Conservation (phyloP, 2,888 invertebrate species). For the Hyposoter didymator region DNA sequence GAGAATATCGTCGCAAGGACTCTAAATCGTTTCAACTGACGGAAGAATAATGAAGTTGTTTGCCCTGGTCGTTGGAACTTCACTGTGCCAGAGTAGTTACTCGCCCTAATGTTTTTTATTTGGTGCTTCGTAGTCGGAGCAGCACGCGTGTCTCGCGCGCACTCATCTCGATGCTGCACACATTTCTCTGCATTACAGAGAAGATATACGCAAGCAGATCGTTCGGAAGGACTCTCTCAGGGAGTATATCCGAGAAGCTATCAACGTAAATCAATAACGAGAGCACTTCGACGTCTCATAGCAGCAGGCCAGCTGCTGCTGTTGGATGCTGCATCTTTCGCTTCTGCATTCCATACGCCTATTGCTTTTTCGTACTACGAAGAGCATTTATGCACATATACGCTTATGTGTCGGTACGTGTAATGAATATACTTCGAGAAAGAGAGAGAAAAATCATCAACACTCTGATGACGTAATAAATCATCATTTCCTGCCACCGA, state of each 20-base stretch:
- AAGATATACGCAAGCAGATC: constrained; percentile 25
- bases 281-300: constrained; percentile 80
- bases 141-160: constrained; percentile 55
- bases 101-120: constrained; percentile 29
- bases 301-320: constrained; percentile 78
- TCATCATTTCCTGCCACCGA: constrained; percentile 68
- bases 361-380: constrained; percentile 67
- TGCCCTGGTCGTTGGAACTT: constrained; percentile 47
- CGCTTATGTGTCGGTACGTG: constrained; percentile 63
- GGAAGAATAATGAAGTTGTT: constrained; percentile 62
- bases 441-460: constrained; percentile 73
- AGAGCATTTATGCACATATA: constrained; percentile 24
- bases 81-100: constrained; percentile 35
- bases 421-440: constrained; percentile 73
- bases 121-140: constrained; percentile 18
- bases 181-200: constrained; percentile 23
- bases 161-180: constrained; percentile 17
- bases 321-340: constrained; percentile 54
- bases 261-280: constrained; percentile 82
- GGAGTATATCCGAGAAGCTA: constrained; percentile 75
- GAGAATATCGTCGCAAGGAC: neutral
- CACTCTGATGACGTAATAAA: constrained; percentile 74
- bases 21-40: constrained; percentile 47
- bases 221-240: constrained; percentile 43
- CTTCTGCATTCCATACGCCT: constrained; percentile 74